A percentile compares a stretch with the other conserved stretches of the same genome.
These are phyloP conservation scores for Lordiphosa fenestrarum DNA, from an alignment of 2,888 invertebrate genomes.

Conservation along the genomic window DNA sequence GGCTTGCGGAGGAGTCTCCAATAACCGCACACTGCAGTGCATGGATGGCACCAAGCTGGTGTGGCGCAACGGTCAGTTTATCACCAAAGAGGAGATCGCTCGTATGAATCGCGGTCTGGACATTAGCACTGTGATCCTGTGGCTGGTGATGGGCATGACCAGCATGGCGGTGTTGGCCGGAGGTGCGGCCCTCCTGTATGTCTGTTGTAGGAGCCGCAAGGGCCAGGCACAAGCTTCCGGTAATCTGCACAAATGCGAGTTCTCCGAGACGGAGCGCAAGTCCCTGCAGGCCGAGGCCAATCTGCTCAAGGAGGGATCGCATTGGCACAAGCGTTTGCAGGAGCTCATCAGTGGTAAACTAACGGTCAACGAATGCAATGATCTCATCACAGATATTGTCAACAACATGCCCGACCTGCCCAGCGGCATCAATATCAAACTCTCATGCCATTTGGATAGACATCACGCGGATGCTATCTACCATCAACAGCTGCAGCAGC, in stretches of 20 bases:
- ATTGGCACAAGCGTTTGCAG: neutral
- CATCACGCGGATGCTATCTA: neutral
- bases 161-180: neutral
- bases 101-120: slow-evolving; percentile 34
- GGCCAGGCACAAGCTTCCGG: no score
- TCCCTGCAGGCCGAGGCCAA: neutral
- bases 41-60: slow-evolving; percentile 58
- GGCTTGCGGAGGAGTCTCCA: slow-evolving; percentile 64
- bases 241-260: no score
- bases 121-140: neutral
- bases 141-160: neutral
- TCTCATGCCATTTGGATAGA: neutral
- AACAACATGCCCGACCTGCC: slow-evolving; percentile 1
- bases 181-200: neutral
- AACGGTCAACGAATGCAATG: neutral
- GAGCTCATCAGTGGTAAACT: slow-evolving; percentile 1
- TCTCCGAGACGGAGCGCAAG: no score
- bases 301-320: neutral
- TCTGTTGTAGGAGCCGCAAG: no score
- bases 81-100: slow-evolving; percentile 67
- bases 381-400: neutral
- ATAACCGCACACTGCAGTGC: slow-evolving; percentile 65
- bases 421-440: neutral
- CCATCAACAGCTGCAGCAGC: slow-evolving; percentile 12
- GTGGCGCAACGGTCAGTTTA: slow-evolving; percentile 69